Evolutionary conservation across 2,797 vertebrate genomes (phyloP), one percentile per base, ranked within the genome.

Genomic region (Manis javanica): DNA sequence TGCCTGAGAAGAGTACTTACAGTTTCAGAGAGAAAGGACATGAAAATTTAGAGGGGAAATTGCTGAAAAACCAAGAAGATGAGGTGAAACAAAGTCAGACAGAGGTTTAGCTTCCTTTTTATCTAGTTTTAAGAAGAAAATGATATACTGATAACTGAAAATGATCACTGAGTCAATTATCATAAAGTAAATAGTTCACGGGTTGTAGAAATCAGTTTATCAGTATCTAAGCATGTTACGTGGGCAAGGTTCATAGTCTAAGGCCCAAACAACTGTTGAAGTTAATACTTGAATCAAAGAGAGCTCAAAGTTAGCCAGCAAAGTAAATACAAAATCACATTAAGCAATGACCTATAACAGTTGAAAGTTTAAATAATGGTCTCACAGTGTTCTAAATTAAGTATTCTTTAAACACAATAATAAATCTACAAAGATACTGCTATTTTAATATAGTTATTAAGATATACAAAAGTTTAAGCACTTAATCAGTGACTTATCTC

Each of bases 331-430:
- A 90, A 78, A 84, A 84, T 26, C 51, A 51, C 51, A 63, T 42
- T 34, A 79, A 63, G 72, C 59, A 90, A 84, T 84, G 51, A 89
- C 26, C 59, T 46, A 15, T 51, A 55, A 81, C 79, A n/a, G 39
- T 37, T 63, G 21, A 39, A 85, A 69, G 34, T 90, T 85, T 66
- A 68, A 90, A 84, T 69, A 61, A 14, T 71, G 42, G 29, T 51
- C 59, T 92, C 75, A 69, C 51, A 84, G 39, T 83, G 24, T n/a
- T 85, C 53, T 69, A 75, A 74, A 55, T 63, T 53, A 94, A 88
- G 37, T 59, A 72, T 37, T 51, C 11, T 91, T 82, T 61, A 55
- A 79, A 18, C 53, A 39, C 37, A 51, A 51, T 49, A 75, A 87
- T 63, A 69, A 59, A 34, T 21, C 37, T 68, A 55, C 66, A 12